Evolutionary conservation across 2,888 invertebrate species (phyloP).

Genomic region (Drosophila silvestris): DNA sequence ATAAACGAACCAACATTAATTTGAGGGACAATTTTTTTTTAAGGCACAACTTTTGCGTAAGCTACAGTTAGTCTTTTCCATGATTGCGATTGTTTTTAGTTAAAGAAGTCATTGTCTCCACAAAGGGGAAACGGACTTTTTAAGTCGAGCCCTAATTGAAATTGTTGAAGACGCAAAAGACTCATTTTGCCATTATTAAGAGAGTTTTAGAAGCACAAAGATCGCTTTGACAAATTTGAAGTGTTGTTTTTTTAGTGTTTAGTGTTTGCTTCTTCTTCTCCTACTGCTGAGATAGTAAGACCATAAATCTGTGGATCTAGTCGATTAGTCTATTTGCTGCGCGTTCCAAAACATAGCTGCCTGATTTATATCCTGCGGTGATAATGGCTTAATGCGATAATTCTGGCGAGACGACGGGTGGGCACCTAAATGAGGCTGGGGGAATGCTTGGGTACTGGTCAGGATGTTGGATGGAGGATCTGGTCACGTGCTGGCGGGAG

Average conservation of each 20-base stretch:
- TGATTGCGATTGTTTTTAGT: neutral
- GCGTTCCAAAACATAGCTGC: neutral
- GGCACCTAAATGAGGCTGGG: neutral
- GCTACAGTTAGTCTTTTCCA: neutral
- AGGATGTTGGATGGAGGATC: neutral
- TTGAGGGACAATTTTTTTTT: neutral
- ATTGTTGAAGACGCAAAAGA: neutral
- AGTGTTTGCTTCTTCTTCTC: neutral
- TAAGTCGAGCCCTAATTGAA: neutral
- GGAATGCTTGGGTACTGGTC: neutral
- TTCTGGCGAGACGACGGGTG: conserved; percentile 1
- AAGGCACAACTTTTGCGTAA: neutral
- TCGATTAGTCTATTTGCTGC: neutral
- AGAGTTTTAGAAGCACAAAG: neutral
- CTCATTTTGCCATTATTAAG: neutral
- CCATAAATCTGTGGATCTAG: neutral
- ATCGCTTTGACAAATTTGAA: neutral
- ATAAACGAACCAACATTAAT: neutral
- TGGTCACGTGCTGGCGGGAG: conserved; percentile 5
- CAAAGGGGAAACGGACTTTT: neutral
- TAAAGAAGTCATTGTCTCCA: neutral
- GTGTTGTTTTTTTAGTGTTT: neutral
- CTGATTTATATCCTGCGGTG: conserved; percentile 9
- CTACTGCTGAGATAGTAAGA: neutral
- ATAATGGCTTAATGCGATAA: conserved; percentile 11